Evolutionary conservation across 2,888 invertebrate genomes (phyloP), one percentile per base, ranked within the genome.

Genomic region (Lasioglossum zephyrum): DNA sequence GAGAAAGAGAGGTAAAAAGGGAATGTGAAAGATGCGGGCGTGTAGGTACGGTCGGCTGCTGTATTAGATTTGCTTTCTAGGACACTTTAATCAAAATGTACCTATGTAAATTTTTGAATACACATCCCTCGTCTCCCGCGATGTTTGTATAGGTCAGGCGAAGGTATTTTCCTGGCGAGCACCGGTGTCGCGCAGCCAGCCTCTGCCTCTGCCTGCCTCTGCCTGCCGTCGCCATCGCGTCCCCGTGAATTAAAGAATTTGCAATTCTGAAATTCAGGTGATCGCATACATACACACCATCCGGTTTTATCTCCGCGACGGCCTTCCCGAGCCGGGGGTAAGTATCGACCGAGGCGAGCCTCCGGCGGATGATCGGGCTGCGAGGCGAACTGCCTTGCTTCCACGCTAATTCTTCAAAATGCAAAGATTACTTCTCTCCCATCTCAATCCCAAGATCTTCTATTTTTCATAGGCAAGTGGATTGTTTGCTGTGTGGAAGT

Each of bases 71-170:
- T 95, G 93, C 95, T 94, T 94, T 94, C 94, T 94, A 93, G 95
- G 94, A 95, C 94, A 94, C 94, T 95, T 95, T 95, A 95, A 95
- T 95, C 94, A 95, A 94, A 94, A 94, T 94, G 94, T 95, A 95
- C 95, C 95, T 95, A 95, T 95, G 95, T 94, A 95, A 95, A 95
- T 95, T 95, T 95, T 95, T 95, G 94, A 95, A 95, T 94, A 95
- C 94, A 95, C 94, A 94, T 94, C 91, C 91, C 91, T 92, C 93
- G 92, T 92, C 93, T 92, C 93, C 92, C 91, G 92, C 93, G 93
- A 94, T 94, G 93, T 95, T 95, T 95, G 95, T 93, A 94, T 93
- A 94, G 95, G 95, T 95, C 95, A 95, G 94, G 89, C 93, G 92
- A 94, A 95, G 95, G 94, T 94, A 94, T 94, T 95, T 94, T 93